Conservation (phyloP, 2,888 invertebrate species). For the Catocala sponsa region DNA sequence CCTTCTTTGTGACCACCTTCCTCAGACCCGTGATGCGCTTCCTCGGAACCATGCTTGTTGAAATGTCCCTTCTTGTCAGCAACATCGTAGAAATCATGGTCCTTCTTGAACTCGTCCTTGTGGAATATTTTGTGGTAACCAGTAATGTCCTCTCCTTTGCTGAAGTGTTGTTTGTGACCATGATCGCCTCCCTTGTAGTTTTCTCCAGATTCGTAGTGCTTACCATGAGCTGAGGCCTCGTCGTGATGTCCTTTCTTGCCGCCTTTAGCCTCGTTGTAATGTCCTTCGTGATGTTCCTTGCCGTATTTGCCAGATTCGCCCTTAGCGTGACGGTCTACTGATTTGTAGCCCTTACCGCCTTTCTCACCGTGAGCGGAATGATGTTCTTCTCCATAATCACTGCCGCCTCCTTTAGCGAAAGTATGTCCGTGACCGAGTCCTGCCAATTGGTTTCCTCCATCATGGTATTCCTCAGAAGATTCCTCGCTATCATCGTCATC, state of each 20-base stretch:
- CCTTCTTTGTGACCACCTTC: slow-evolving; percentile 88
- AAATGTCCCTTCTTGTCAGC: slow-evolving; percentile 90
- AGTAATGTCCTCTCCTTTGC: slow-evolving; percentile 91
- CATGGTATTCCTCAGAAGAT: slow-evolving; percentile 61
- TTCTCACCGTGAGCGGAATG: slow-evolving; percentile 87
- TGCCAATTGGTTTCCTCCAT: slow-evolving; percentile 52
- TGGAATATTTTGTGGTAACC: slow-evolving; percentile 92
- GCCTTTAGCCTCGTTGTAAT: slow-evolving; percentile 85
- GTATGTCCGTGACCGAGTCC: slow-evolving; percentile 56
- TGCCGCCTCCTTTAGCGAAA: slow-evolving; percentile 79
- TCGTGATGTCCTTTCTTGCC: slow-evolving; percentile 86
- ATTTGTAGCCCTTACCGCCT: slow-evolving; percentile 86
- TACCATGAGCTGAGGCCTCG: slow-evolving; percentile 85
- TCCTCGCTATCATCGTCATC: slow-evolving; percentile 69
- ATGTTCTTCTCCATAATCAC: slow-evolving; percentile 80
- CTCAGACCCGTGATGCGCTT: slow-evolving; percentile 85
- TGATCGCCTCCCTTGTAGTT: slow-evolving; percentile 88
- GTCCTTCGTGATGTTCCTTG: slow-evolving; percentile 85
- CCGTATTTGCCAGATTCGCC: slow-evolving; percentile 87
- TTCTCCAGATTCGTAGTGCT: slow-evolving; percentile 84
- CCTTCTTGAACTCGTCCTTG: slow-evolving; percentile 93
- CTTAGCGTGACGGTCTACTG: slow-evolving; percentile 85
- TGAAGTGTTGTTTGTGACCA: slow-evolving; percentile 88
- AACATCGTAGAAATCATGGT: slow-evolving; percentile 93
- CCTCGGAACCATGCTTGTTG: slow-evolving; percentile 88